These are phyloP conservation scores for Noctua comes DNA, from an alignment of 2,888 invertebrate species.

Conservation along the genomic window DNA sequence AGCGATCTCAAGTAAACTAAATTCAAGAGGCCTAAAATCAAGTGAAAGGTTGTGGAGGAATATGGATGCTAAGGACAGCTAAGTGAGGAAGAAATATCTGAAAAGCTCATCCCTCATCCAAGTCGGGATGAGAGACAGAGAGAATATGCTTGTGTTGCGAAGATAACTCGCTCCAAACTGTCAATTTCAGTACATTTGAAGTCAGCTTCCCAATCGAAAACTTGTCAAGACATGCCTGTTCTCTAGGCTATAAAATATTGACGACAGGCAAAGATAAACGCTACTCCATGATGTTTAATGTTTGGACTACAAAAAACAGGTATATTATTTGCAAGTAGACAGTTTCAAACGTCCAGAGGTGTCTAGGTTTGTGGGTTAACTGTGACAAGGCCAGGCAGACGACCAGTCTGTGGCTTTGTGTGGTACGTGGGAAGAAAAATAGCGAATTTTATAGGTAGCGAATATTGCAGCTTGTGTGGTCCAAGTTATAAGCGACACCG, in stretches of 20 bases:
- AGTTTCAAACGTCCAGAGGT: constrained; percentile 51
- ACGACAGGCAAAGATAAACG: constrained; percentile 1
- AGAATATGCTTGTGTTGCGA: neutral
- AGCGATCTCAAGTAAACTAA: no score
- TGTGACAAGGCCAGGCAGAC: constrained; percentile 71
- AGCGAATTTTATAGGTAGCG: constrained; percentile 33
- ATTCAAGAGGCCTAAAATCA: no score
- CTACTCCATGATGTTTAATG: neutral
- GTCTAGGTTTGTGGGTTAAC: constrained; percentile 72
- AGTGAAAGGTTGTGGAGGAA: neutral
- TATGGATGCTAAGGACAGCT: neutral
- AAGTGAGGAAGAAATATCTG: neutral
- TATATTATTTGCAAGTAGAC: constrained; percentile 33
- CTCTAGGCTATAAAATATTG: constrained; percentile 1
- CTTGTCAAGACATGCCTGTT: neutral
- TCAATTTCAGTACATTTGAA: neutral
- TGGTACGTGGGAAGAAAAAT: constrained; percentile 23
- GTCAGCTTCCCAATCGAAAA: neutral
- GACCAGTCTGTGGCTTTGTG: constrained; percentile 51
- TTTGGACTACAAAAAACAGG: constrained; percentile 47
- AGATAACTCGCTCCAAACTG: no score
- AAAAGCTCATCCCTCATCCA: neutral
- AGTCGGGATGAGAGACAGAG: neutral
- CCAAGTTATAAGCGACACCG: neutral
- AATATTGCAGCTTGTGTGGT: neutral